Base-by-base conservation (phyloP, 2,797 vertebrate genomes). In the Eulemur coronatus region DNA sequence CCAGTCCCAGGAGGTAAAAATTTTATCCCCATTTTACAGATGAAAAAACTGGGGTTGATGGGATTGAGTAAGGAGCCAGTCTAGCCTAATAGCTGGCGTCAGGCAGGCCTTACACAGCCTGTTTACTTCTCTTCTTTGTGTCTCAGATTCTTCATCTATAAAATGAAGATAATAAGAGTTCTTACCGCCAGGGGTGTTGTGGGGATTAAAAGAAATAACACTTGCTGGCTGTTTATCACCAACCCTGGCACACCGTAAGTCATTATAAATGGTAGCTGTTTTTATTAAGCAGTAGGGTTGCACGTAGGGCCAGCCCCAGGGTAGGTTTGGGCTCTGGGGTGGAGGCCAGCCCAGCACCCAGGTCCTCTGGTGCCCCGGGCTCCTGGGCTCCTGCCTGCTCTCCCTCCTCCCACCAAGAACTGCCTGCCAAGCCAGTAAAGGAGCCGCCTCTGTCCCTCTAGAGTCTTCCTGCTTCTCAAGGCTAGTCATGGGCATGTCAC, bases 401-500 rank as follows among this genome's bases (percentile, higher is more conserved):
- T 48, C 84, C 18, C 67, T 72, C 79, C 55, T 55, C 79, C 72
- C 48, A 11, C 73, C 0, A 0, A 63, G 48, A 28, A 35, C 0
- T 41, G 67, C 69, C 67, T 69, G 61, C 92, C 92, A 82, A 43
- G 35, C 65, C 67, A 28, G 18, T 84, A 81, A 88, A 93, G 79
- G 35, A 88, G 38, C 41, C 13, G 30, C 69, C 81, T 67, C 73
- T 43, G 20, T 33, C 79, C 61, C 28, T 50, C 55, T 22, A 48
- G 38, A 33, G 90, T 33, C 78, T 87, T 82, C 72, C 89, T 75
- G 70, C 57, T 55, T 38, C 86, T 82, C 22, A 26, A 38, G 80
- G 95, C 93, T 88, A 72, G 93, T 73, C 59, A 2, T 17, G 89
- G 91, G 52, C 94, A 75, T 28, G 61, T 94, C 92, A 48, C 91